phyloP scores from a whole-genome alignment of 1,140 invertebrate genomes.

The Holotrichia oblita region DNA sequence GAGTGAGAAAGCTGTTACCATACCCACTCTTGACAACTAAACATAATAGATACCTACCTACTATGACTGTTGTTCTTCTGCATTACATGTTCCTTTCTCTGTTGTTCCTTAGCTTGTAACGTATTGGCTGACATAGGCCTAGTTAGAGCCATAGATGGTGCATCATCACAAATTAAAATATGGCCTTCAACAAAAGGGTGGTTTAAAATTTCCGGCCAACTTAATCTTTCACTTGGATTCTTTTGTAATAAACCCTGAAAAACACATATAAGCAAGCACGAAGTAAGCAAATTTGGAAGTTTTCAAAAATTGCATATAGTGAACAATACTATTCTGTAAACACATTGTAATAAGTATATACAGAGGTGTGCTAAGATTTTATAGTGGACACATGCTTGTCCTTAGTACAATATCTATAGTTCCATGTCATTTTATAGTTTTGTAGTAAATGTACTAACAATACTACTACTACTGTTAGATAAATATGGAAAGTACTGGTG shows the following conservation, averaged over 20 bases:
- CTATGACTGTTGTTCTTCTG: slow-evolving; percentile 45
- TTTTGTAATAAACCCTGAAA: slow-evolving; percentile 85
- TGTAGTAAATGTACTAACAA: too few relatives aligned
- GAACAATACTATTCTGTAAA: too few relatives aligned
- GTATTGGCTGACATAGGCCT: slow-evolving; percentile 77
- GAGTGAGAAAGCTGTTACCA: background rate
- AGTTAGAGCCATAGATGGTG: slow-evolving; percentile 71
- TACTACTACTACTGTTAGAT: too few relatives aligned
- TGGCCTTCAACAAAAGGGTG: slow-evolving; percentile 86
- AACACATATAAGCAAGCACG: background rate
- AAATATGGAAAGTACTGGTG: too few relatives aligned
- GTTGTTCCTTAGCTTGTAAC: slow-evolving; percentile 72
- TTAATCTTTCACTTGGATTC: slow-evolving; percentile 81
- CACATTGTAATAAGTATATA: too few relatives aligned
- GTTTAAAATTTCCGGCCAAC: slow-evolving; percentile 86
- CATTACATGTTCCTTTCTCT: slow-evolving; percentile 57
- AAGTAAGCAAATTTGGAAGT: background rate
- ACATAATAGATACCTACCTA: background rate
- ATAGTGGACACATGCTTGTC: too few relatives aligned
- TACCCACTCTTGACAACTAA: background rate
- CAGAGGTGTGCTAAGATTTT: too few relatives aligned
- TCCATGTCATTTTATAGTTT: too few relatives aligned
- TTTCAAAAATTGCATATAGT: too few relatives aligned
- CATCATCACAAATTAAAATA: slow-evolving; percentile 69
- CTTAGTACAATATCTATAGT: too few relatives aligned